Conservation (phyloP, 2,888 invertebrate genomes). For the Drosophila mettleri region DNA sequence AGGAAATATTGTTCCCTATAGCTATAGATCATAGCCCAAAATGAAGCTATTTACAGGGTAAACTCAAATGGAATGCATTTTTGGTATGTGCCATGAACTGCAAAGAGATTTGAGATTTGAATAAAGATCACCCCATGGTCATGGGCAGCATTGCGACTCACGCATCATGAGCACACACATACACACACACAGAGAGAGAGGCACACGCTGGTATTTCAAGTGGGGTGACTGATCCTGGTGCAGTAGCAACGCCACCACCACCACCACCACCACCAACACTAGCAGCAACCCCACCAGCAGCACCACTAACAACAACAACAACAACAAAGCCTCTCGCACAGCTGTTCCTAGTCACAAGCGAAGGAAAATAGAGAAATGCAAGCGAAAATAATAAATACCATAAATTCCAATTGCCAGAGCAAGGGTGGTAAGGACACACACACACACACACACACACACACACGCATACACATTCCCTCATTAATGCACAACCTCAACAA, state of each 20-base stretch:
- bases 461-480: constrained; percentile 55
- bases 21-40: too few relatives aligned
- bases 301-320: constrained; percentile 3
- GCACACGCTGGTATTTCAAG: constrained; percentile 31
- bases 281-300: constrained; percentile 5
- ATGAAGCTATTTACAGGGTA: neutral
- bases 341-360: constrained; percentile 55
- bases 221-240: constrained; percentile 57
- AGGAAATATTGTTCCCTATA: too few relatives aligned
- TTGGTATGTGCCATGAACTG: constrained; percentile 10
- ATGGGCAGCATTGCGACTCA: constrained; percentile 22
- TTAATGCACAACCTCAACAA: constrained; percentile 43
- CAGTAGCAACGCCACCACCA: constrained; percentile 2
- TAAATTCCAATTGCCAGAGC: constrained; percentile 68
- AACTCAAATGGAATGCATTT: neutral
- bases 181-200: too few relatives aligned
- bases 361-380: constrained; percentile 49
- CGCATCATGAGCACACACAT: constrained; percentile 19
- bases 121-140: constrained; percentile 46
- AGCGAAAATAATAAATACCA: constrained; percentile 62
- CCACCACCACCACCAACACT: neutral
- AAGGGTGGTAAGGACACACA: constrained; percentile 49
- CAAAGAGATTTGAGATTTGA: constrained; percentile 48
- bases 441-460: constrained; percentile 9
- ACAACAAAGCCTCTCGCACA: constrained; percentile 25